Percentiles rank a stretch among this genome's conserved stretches.
Evolutionary conservation across 2,113 vertebrate species (phyloP).

Genomic region (Conger conger): DNA sequence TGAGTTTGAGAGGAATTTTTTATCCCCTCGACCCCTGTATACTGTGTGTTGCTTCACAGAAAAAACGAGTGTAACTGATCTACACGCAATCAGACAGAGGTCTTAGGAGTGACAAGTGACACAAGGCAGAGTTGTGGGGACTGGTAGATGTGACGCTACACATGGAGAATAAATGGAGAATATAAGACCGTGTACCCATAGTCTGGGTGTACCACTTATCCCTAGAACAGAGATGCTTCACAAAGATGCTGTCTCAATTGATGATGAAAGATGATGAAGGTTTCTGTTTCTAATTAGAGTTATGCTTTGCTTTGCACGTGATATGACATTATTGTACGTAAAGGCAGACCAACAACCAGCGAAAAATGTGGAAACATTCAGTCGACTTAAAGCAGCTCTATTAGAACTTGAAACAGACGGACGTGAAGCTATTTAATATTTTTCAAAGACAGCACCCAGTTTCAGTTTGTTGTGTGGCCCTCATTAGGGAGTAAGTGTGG

Average conservation of each 20-base stretch:
- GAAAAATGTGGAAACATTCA: slow-evolving; percentile 2
- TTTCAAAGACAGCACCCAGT: neutral
- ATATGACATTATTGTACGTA: slow-evolving; percentile 3
- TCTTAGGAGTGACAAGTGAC: slow-evolving; percentile 56
- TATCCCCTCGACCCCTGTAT: neutral
- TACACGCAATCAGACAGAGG: slow-evolving; percentile 33
- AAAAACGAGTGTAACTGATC: slow-evolving; percentile 38
- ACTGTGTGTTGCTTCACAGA: neutral
- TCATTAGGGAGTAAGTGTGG: neutral
- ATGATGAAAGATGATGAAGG: neutral
- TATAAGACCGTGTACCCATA: neutral
- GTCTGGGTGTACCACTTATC: neutral
- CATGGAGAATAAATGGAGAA: neutral
- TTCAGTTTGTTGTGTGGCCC: neutral
- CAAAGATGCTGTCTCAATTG: neutral
- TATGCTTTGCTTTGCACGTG: neutral
- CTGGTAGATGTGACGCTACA: slow-evolving; percentile 13
- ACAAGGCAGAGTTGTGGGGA: slow-evolving; percentile 43
- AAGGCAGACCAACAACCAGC: slow-evolving; percentile 9
- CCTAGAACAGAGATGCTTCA: neutral
- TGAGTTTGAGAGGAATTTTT: neutral
- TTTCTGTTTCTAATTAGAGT: slow-evolving; percentile 24
- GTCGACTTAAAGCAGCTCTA: neutral
- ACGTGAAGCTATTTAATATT: slow-evolving; percentile 2
- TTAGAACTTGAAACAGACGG: neutral